Evolutionary conservation across 2,797 vertebrate species (phyloP), one percentile per base, ranked within the genome.

Genomic region (Siniperca scherzeri): DNA sequence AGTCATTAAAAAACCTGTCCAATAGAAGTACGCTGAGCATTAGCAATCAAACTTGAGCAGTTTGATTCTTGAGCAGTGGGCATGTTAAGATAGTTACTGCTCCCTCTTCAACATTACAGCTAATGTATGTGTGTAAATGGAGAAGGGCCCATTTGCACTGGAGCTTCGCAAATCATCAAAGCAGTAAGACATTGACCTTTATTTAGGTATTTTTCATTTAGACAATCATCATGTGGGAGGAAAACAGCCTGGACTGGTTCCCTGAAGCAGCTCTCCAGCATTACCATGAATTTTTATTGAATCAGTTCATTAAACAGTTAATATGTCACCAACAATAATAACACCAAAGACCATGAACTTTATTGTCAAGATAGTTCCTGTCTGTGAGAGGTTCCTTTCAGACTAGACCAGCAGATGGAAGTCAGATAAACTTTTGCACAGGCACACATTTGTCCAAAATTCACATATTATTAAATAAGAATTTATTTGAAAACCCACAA

Each of bases 151-250:
- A 79, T 56, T 71, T 55, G 2, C 61, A n/a, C 46, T 27, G 55
- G 13, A 52, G 3, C 27, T 70, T 83, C 10, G 1, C 1, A 56
- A 33, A n/a, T 6, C 12, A 55, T 25, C 2, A 27, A 53, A 13
- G 14, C 12, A 57, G 50, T 22, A 17, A 42, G 14, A 66, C 55
- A 70, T 61, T 82, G 70, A 83, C 76, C 80, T 85, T 78, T 76
- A 25, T 44, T 81, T 46, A 13, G 8, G 5, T 59, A 3, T n/a
- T 57, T 46, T 69, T 25, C 62, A 22, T 56, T 59, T n/a, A 52
- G 10, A 73, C 19, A 72, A 2, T 70, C n/a, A 7, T 25, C 3
- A 19, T 7, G 56, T 42, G 17, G 55, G 70, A 46, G 30, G 69
- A 10, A 46, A 60, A 70, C 17, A 62, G 56, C 44, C 44, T 19